phyloP scores from a whole-genome alignment of 2,113 vertebrate genomes.

The Cyphomyrus plagiostoma region DNA sequence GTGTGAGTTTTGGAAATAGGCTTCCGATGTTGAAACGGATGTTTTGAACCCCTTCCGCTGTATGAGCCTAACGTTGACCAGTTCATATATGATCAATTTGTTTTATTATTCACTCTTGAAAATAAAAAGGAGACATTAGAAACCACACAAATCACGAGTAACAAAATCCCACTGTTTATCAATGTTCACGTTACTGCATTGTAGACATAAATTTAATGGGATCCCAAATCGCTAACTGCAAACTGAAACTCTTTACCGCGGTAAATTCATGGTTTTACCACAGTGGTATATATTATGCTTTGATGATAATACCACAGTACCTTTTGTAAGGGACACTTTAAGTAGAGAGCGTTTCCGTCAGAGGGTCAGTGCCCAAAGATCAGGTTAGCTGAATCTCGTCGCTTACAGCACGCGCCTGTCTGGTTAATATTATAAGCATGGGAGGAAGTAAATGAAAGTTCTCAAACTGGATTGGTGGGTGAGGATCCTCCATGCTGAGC shows the following conservation, averaged over 20 bases:
- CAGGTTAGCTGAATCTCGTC: neutral
- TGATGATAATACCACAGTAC: neutral
- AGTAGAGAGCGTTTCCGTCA: neutral
- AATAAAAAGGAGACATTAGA: neutral
- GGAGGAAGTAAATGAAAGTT: neutral
- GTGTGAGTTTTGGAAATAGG: neutral
- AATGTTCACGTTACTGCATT: neutral
- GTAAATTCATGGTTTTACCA: neutral
- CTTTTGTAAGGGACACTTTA: neutral
- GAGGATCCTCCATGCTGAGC: neutral
- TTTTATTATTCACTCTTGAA: neutral
- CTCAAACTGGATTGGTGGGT: constrained; percentile 6
- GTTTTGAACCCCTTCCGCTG: neutral
- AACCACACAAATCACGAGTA: neutral
- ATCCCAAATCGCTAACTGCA: neutral
- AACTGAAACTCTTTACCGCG: neutral
- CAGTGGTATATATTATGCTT: neutral
- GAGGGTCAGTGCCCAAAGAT: neutral
- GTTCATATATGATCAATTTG: neutral
- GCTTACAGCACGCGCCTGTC: neutral
- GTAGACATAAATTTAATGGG: neutral
- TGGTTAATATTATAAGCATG: neutral
- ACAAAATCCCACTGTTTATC: neutral
- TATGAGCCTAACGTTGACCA: neutral
- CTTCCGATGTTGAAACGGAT: neutral